These are phyloP conservation scores for Epicampocera succincta DNA, from an alignment of 2,888 invertebrate species.

Conservation along the genomic window DNA sequence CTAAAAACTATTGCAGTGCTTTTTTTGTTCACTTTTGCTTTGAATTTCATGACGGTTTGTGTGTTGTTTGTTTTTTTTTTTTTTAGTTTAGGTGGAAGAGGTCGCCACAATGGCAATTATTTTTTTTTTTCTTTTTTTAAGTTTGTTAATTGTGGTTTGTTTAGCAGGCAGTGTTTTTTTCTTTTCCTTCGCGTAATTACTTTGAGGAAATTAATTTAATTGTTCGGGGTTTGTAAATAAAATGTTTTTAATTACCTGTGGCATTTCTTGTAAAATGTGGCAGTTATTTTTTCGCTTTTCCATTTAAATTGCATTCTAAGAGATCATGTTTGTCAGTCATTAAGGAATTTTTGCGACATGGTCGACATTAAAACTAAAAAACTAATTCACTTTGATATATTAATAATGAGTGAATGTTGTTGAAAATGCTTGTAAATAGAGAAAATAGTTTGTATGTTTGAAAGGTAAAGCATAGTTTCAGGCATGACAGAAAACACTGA, in stretches of 20 bases:
- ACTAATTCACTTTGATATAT: constrained; percentile 7
- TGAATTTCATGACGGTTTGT: constrained; percentile 14
- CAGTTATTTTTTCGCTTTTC: background rate
- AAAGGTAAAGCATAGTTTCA: background rate
- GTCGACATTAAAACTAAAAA: background rate
- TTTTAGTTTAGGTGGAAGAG: constrained; percentile 19
- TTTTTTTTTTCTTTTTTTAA: background rate
- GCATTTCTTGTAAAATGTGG: constrained; percentile 25
- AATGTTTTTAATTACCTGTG: constrained; percentile 42
- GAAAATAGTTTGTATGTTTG: background rate
- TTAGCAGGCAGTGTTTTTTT: background rate
- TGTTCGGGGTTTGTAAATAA: constrained; percentile 36
- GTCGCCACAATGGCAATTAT: constrained; percentile 54
- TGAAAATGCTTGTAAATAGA: background rate
- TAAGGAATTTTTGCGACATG: constrained; percentile 12
- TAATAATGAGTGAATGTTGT: background rate
- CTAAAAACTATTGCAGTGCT: constrained; percentile 13
- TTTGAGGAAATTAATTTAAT: constrained; percentile 45
- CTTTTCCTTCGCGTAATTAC: constrained; percentile 17
- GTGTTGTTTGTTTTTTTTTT: background rate
- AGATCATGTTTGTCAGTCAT: constrained; percentile 18
- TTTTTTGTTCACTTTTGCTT: constrained; percentile 4
- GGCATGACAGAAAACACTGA: background rate
- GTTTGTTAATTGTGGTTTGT: constrained; percentile 24
- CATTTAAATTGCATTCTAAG: background rate